phyloP scores from a whole-genome alignment of 2,888 invertebrate genomes.

The Melanargia galathea region DNA sequence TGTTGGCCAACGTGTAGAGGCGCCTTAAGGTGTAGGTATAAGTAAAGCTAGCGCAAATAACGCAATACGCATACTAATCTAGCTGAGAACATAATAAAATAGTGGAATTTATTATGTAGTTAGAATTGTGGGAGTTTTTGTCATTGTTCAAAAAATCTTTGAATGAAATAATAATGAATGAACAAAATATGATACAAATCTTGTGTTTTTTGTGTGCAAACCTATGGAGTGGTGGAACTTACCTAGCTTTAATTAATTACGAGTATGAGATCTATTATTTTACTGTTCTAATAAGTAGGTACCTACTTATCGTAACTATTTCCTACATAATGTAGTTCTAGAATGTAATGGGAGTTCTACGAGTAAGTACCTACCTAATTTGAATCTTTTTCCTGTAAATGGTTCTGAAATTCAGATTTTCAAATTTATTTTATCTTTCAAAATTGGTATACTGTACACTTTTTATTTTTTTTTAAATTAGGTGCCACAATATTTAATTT shows the following conservation, averaged over 20 bases:
- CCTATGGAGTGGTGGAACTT: not conserved
- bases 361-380: no score
- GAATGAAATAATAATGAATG: not conserved
- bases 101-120: constrained; percentile 2
- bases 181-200: constrained; percentile 9
- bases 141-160: constrained; percentile 14
- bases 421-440: no score
- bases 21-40: no score
- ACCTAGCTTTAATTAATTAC: constrained; percentile 7
- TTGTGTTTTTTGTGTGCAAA: constrained; percentile 15
- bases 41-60: constrained; percentile 7
- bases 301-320: no score
- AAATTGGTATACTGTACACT: no score
- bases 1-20: no score
- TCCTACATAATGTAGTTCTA: no score
- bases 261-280: not conserved
- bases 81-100: constrained; percentile 18
- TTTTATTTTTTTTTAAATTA: no score
- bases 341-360: no score
- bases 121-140: constrained; percentile 14
- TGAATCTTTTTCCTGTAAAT: no score
- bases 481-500: no score
- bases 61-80: constrained; percentile 18
- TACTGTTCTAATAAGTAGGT: not conserved
- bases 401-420: no score